phyloP scores from a whole-genome alignment of 2,797 vertebrate genomes.

The Nyctalus aviator region DNA sequence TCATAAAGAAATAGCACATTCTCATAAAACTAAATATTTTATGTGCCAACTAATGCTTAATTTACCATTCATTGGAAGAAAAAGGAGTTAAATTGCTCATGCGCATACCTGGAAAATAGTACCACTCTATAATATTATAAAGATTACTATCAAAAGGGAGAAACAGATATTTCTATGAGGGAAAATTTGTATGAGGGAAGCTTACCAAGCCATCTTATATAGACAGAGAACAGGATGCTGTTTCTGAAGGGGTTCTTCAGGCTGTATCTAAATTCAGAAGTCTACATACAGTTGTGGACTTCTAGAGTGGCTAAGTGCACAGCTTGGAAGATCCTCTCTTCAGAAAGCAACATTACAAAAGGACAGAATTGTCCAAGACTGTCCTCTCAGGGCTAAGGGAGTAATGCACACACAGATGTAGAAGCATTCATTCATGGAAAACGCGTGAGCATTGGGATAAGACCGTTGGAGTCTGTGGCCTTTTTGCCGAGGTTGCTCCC shows the following conservation, averaged over 20 bases:
- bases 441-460: not conserved
- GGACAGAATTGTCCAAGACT: not conserved
- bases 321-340: not conserved
- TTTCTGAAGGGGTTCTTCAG: not conserved
- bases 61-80: conserved; percentile 33
- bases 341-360: not conserved
- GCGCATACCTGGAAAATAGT: not conserved
- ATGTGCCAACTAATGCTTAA: not conserved
- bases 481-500: not conserved
- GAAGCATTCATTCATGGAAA: not conserved
- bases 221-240: not conserved
- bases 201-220: not conserved
- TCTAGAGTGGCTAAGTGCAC: not conserved
- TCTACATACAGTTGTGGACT: not conserved
- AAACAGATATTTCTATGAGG: not conserved
- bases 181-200: not conserved
- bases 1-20: not conserved
- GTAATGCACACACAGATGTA: not conserved
- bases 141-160: not conserved
- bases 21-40: not conserved
- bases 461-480: not conserved
- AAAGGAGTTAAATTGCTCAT: not conserved
- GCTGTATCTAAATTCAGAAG: not conserved
- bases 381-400: not conserved
- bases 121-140: not conserved